phyloP scores from a whole-genome alignment of 2,888 invertebrate species.

The Platynereis dumerilii region DNA sequence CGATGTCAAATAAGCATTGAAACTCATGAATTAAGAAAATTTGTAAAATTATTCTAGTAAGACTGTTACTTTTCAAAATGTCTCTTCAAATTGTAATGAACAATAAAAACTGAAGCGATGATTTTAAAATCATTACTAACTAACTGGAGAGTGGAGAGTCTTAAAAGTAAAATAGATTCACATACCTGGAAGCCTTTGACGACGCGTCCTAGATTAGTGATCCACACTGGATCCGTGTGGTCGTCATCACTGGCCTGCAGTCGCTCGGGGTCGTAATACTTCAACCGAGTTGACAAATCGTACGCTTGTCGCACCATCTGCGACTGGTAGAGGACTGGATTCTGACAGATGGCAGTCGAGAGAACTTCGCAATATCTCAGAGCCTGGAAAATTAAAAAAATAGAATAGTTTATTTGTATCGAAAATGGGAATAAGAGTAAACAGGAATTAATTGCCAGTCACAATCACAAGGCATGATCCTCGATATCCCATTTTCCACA shows the following conservation, averaged over 20 bases:
- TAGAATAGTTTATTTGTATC: not conserved
- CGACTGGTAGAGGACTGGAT: conserved; percentile 56
- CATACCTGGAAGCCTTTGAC: conserved; percentile 57
- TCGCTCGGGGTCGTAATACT: conserved; percentile 73
- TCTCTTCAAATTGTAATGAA: too few species aligned
- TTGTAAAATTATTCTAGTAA: too few species aligned
- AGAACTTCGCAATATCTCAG: conserved; percentile 84
- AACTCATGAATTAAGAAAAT: too few species aligned
- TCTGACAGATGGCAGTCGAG: conserved; percentile 72
- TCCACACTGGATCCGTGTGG: conserved; percentile 69
- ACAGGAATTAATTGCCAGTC: too few species aligned
- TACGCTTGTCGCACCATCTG: conserved; percentile 27
- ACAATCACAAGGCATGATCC: too few species aligned
- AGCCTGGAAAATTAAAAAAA: conserved; percentile 63
- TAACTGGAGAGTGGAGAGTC: too few species aligned
- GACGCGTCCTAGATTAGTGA: conserved; percentile 65
- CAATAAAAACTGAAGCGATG: too few species aligned
- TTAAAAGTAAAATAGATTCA: too few species aligned
- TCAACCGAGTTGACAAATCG: conserved; percentile 70
- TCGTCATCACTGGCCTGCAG: conserved; percentile 49
- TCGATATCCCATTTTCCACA: too few species aligned
- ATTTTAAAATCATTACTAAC: too few species aligned
- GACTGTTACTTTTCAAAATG: too few species aligned
- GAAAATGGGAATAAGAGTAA: not conserved
- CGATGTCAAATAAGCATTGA: too few species aligned